Evolutionary conservation across 1,140 invertebrate species (phyloP), one percentile per base, ranked within the genome.

Genomic region (Pemphigus obesinymphae): DNA sequence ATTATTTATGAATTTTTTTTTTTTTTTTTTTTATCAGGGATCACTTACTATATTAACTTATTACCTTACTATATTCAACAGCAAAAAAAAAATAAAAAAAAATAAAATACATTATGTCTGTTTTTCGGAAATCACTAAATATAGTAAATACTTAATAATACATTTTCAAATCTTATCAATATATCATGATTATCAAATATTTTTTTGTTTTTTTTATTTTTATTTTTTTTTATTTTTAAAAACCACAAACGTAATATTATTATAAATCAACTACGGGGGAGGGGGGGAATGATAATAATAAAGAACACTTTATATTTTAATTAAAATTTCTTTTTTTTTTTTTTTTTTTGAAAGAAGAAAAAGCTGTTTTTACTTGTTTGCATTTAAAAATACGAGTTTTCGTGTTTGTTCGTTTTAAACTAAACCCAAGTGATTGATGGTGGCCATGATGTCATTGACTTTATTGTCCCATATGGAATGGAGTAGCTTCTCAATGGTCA

Each of bases 401-500:
- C 2, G 0, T 7, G 15, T 70, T 34, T 17, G 6, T n/a, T 20
- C 20, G 2, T 34, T 78, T 82, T 13, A 82, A 2, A 82, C 75
- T 11, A 82, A 68, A 73, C 72, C 72, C 29, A 82, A 66, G 48
- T 82, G 82, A 37, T 82, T 82, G 50, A 82, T 82, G 17, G 82
- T 63, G 29, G 58, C 55, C 82, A 82, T 82, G 23, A 82, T 82
- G 4, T 82, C 82, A 6, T 78, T 66, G n/a, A 82, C 72, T 68
- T 80, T 63, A 13, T 26, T 82, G 58, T 82, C 82, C 82, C 82
- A 82, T 50, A 82, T 76, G 68, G 82, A 76, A 50, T 82, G 82
- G n/a, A 82, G 68, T 3, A 82, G n/a, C 23, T 82, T 82, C 45
- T 82, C 82, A 1, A 80, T 75, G 31, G 82, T 48, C 17, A 82